Evolutionary conservation across 2,888 invertebrate genomes (phyloP).

Genomic region (Hydraecia micacea): DNA sequence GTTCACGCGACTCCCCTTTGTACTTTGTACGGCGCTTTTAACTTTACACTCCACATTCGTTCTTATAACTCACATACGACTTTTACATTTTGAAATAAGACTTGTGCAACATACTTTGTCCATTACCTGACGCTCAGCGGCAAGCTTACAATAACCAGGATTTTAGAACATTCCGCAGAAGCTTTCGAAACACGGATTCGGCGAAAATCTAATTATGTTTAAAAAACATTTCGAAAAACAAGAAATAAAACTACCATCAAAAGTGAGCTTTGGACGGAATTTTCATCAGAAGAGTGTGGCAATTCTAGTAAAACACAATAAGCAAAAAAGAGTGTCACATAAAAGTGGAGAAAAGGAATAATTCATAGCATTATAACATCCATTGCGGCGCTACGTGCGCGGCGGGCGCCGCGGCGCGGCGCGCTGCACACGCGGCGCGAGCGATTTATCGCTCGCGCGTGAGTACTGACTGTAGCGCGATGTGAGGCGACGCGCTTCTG

Average conservation of each 20-base stretch:
- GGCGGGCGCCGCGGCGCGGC: conserved; percentile 41
- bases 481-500: conserved; percentile 1
- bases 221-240: conserved; percentile 34
- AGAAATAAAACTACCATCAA: conserved; percentile 23
- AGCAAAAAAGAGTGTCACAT: conserved; percentile 61
- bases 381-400: conserved; percentile 63
- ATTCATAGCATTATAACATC: conserved; percentile 78
- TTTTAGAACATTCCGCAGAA: conserved; percentile 3
- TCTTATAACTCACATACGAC: conserved; percentile 19
- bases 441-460: conserved; percentile 59
- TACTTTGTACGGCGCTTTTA: conserved; percentile 50
- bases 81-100: conserved; percentile 38
- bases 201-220: conserved; percentile 41
- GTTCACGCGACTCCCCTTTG: conserved; percentile 36
- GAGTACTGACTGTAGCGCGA: conserved; percentile 32
- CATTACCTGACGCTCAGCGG: conserved; percentile 16
- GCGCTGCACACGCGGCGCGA: conserved; percentile 48
- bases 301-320: conserved; percentile 36
- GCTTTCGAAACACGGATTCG: conserved; percentile 28
- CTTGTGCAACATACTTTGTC: conserved; percentile 13
- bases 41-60: conserved; percentile 42
- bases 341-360: conserved; percentile 73
- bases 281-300: conserved; percentile 35
- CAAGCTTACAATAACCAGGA: conserved; percentile 5
- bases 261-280: conserved; percentile 23